Evolutionary conservation across 2,888 invertebrate species (phyloP).

Genomic region (Eristalis arbustorum): DNA sequence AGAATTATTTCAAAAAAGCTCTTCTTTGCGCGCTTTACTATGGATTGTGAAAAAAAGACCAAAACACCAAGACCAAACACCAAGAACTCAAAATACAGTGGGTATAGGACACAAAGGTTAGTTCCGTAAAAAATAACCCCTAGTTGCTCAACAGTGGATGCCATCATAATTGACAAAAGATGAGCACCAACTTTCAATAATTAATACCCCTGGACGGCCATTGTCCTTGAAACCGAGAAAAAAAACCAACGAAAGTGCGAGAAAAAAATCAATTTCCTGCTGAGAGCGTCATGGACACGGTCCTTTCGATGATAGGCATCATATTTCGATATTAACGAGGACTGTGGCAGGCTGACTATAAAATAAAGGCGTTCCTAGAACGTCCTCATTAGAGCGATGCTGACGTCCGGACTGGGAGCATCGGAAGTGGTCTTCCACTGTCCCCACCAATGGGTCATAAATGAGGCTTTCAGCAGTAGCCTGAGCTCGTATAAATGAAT

Average conservation of each 20-base stretch:
- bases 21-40: too few relatives aligned
- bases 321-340: conserved; percentile 9
- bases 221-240: not conserved
- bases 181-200: not conserved
- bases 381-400: conserved; percentile 3
- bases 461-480: not conserved
- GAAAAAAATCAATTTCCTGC: conserved; percentile 23
- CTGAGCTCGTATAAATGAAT: not conserved
- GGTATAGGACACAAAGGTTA: too few relatives aligned
- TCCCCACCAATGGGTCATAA: not conserved
- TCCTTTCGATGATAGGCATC: not conserved
- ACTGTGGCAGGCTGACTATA: not conserved
- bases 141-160: not conserved
- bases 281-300: not conserved
- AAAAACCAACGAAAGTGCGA: not conserved
- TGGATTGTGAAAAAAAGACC: too few relatives aligned
- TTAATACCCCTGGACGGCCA: not conserved
- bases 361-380: not conserved
- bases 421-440: not conserved
- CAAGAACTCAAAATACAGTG: too few relatives aligned
- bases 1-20: too few relatives aligned
- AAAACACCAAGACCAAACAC: too few relatives aligned
- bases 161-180: not conserved
- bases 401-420: not conserved
- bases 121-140: too few relatives aligned